Base-by-base conservation (phyloP, 2,888 invertebrate species). In the Papilio elwesi region DNA sequence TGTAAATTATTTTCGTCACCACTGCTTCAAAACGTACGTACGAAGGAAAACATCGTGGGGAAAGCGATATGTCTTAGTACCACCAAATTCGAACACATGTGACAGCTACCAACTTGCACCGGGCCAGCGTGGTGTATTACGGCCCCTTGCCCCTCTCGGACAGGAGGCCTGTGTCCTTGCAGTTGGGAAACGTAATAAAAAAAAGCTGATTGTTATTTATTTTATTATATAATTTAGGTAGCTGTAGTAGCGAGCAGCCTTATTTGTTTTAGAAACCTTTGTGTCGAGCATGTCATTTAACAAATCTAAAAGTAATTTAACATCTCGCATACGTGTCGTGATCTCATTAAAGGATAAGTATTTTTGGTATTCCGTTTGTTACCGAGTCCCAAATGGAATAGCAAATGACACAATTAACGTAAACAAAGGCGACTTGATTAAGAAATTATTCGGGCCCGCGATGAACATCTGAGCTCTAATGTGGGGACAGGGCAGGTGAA, bases 391-490 rank as follows among this genome's bases (percentile, higher is more conserved):
- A 89, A 88, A 88, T 85, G 81, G 89, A 91, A 92, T 90, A 81
- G 78, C 74, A 82, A 89, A 91, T 83, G 85, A 85, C 78, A 85
- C 85, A 87, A 90, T 91, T 90, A 91, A 82, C 78, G 76, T 78
- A 83, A 87, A 90, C 89, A 90, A 89, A 90, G 87, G 86, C 84
- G 78, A 80, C 83, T 85, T 90, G 86, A 90, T 90, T 89, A 89
- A 88, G 85, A 87, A 87, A 90, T 89, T 88, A 90, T 87, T 83
- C 78, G 78, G 79, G 77, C 74, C 71, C 75, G 73, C 72, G 77
- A 78, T 83, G 26, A 80, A 78, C 83, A 80, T 81, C 81, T 82
- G 81, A 82, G 80, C 78, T 79, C 76, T 81, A 82, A 83, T 81
- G 80, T 77, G 76, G 78, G 78, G 76, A 76, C 76, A 69, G 76